These are phyloP conservation scores for Epistrophe grossulariae DNA, from an alignment of 2,888 invertebrate genomes.

Conservation along the genomic window DNA sequence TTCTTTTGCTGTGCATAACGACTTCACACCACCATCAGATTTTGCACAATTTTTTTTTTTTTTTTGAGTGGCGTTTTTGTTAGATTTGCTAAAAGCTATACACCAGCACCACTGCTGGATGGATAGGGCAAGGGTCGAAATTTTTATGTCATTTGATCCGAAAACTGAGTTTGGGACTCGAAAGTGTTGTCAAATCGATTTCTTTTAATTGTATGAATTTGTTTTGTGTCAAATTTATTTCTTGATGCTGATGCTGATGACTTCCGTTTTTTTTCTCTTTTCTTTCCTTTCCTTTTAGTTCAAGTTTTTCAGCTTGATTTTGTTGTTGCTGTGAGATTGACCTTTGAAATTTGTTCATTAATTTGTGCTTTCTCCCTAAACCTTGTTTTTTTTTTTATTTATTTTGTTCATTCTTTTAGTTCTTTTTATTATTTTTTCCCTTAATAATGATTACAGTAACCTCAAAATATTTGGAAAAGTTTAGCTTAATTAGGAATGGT, in stretches of 20 bases:
- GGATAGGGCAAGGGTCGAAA: slow-evolving; percentile 18
- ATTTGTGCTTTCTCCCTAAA: background rate
- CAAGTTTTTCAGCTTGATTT: background rate
- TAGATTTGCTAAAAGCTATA: slow-evolving; percentile 8
- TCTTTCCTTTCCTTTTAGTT: background rate
- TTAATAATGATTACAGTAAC: background rate
- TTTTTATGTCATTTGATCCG: slow-evolving; percentile 31
- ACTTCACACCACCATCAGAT: slow-evolving; percentile 24
- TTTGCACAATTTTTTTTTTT: background rate
- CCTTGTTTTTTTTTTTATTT: background rate
- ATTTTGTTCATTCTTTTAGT: background rate
- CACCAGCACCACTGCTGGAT: background rate
- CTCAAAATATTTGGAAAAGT: background rate
- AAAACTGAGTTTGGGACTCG: slow-evolving; percentile 24
- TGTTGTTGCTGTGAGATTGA: background rate
- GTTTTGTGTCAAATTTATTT: slow-evolving; percentile 32
- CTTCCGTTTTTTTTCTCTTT: background rate
- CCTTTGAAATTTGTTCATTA: slow-evolving; percentile 29
- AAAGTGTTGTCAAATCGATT: slow-evolving; percentile 27
- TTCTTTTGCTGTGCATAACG: slow-evolving; percentile 16
- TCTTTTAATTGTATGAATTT: slow-evolving; percentile 21
- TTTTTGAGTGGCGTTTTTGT: slow-evolving; percentile 16
- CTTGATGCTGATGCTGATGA: background rate
- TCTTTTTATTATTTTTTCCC: background rate
- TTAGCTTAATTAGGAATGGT: slow-evolving; percentile 5